phyloP scores from a whole-genome alignment of 2,797 vertebrate genomes.

The Hyperoplus immaculatus region DNA sequence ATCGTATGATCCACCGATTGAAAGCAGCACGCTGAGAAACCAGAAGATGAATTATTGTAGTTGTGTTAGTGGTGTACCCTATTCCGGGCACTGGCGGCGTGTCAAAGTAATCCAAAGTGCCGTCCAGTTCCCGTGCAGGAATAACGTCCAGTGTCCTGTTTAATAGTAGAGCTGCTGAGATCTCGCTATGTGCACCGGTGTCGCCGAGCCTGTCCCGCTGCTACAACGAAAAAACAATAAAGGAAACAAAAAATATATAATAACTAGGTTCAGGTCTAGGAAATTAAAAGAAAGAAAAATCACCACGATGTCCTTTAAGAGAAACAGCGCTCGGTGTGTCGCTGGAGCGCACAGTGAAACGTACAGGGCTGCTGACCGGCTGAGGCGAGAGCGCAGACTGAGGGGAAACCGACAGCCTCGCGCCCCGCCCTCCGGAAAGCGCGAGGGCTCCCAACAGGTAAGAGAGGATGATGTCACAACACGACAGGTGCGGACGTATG shows the following conservation, averaged over 20 bases:
- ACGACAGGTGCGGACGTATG: slow-evolving; percentile 47
- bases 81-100: slow-evolving; percentile 25
- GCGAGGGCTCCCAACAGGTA: slow-evolving; percentile 58
- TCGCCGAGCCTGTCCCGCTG: slow-evolving; percentile 63
- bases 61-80: neutral
- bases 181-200: slow-evolving; percentile 49
- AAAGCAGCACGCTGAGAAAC: slow-evolving; percentile 11
- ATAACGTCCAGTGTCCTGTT: slow-evolving; percentile 40
- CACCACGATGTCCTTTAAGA: neutral
- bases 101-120: slow-evolving; percentile 73
- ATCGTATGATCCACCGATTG: slow-evolving; percentile 15
- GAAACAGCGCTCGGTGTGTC: neutral
- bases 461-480: neutral
- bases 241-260: too few relatives aligned
- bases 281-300: neutral
- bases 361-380: slow-evolving; percentile 1
- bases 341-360: neutral
- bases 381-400: slow-evolving; percentile 14
- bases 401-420: neutral
- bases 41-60: neutral
- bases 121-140: slow-evolving; percentile 18
- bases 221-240: neutral
- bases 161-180: slow-evolving; percentile 1
- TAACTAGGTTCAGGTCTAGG: too few relatives aligned
- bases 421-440: slow-evolving; percentile 59